Conservation (phyloP, 92 coral and sea anemone genomes). For the Phenganax marumi region DNA sequence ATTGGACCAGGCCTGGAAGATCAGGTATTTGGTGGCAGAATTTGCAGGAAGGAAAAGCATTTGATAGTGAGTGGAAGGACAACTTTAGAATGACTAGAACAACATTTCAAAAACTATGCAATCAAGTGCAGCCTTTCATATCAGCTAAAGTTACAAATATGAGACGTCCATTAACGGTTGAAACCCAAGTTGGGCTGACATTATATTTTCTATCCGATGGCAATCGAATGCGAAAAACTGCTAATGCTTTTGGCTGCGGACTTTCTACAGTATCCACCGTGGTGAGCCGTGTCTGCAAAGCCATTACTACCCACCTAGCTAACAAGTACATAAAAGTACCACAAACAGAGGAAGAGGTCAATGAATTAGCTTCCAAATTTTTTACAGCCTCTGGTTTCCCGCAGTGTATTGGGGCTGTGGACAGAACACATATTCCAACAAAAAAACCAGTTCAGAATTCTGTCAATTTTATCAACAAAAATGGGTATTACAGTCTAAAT, state of each 20-base stretch:
- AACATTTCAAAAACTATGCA: constrained; percentile 32
- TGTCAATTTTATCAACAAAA: no score
- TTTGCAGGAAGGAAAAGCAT: constrained; percentile 1
- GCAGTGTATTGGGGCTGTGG: constrained; percentile 1
- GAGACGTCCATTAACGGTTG: no score
- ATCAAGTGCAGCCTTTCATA: not conserved
- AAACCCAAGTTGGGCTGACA: no score
- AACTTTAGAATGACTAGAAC: constrained; percentile 42
- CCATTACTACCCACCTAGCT: not conserved
- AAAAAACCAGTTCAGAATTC: constrained; percentile 39
- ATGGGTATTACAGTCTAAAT: no score
- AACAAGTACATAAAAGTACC: constrained; percentile 27
- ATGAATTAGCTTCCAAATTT: constrained; percentile 16
- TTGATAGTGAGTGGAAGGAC: constrained; percentile 36
- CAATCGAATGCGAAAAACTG: no score
- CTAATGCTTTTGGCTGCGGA: no score
- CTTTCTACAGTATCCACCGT: not conserved
- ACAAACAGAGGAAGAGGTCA: constrained; percentile 11
- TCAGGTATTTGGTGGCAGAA: constrained; percentile 21
- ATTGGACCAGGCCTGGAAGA: constrained; percentile 63
- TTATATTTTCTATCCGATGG: no score
- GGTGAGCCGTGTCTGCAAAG: constrained; percentile 1
- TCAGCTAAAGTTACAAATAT: no score
- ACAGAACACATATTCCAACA: not conserved
- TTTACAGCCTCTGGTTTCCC: constrained; percentile 24